Base-by-base conservation (phyloP, 1,140 invertebrate species). In the Mercenaria mercenaria region DNA sequence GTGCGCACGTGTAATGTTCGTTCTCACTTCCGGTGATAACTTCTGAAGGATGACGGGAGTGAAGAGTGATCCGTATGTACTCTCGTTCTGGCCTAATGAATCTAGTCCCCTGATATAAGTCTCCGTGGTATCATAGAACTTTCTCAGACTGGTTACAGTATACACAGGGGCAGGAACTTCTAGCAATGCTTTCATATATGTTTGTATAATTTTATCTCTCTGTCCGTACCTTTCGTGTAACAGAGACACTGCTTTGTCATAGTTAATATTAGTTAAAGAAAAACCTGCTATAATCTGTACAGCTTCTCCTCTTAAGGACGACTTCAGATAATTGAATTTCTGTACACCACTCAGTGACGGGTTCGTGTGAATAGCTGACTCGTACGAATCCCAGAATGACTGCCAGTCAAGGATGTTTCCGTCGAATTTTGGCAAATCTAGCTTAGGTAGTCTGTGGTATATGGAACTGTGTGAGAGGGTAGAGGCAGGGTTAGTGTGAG, bases 381-480 rank as follows among this genome's bases (percentile, higher is more conserved):
- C 64, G 64, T 72, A 85, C 26, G 61, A 85, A 34, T 85, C 82
- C 82, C 82, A 85, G 32, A 85, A 85, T 47, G 43, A 47, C 43
- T 47, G 43, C 43, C 43, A 47, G 18, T 47, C 8, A 47, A 47
- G 43, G 43, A 86, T 50, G 18, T 86, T 18, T 23, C 83, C 83
- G 29, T 80, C 47, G 20, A 80, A 80, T 29, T 37, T 41, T 1
- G 34, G 74, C 23, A 79, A 47, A 43, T 26, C n/a, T n/a, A 79
- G 41, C 39, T 79, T 79, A 18, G 74, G 74, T 32, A 79, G 47
- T 43, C 41, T 41, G n/a, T 43, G 37, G 32, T 3, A 79, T 32
- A 32, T 13, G 20, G 74, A 77, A 23, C 26, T 32, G 43, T 77
- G 26, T 69, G 64, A 69, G 43, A 10, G 43, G 43, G 8, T 47